Evolutionary conservation across 2,888 invertebrate genomes (phyloP), one percentile per base, ranked within the genome.

Genomic region (Cheilosia impressa): DNA sequence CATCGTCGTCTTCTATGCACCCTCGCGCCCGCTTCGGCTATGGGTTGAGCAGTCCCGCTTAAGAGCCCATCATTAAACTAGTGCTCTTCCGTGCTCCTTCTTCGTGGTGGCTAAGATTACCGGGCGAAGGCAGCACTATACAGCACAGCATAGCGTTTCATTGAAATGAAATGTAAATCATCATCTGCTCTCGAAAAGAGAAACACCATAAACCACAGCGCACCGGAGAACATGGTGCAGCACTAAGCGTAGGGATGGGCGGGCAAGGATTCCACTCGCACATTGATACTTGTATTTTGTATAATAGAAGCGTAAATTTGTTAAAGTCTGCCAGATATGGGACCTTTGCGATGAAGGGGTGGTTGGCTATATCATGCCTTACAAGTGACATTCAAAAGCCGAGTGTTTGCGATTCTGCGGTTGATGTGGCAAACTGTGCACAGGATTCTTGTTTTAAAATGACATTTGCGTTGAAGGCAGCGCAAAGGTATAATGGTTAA

Each of bases 101-200:
- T 34, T 77, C 31, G 55, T 27, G 60, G 69, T n/a, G 52, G 47
- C 71, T 50, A 47, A 38, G 78, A 78, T 78, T 78, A 65, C 78
- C 71, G 52, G 52, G 58, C 45, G 27, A 34, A 65, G 6, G 71
- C 55, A 68, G 38, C 71, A 65, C 31, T 34, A 45, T 10, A 10
- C 27, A 27, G 34, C 38, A 13, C 0, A 4, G 27, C 38, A 47
- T 65, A 75, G 57, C 52, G 63, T 80, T 84, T 84, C 80, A 84
- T 84, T 80, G 69, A 75, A 84, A 75, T 79, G 73, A 84, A 84
- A 84, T 84, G 84, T 84, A 84, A 84, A 84, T 84, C 84, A 84
- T 84, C 75, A 79, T 84, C 80, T 75, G 84, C 75, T 84, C 75
- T 73, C 58, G 84, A 84, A 84, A 75, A 75, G 80, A 55, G 65